Conservation (phyloP, 2,888 invertebrate genomes). For the Pristionchus arcanus region DNA sequence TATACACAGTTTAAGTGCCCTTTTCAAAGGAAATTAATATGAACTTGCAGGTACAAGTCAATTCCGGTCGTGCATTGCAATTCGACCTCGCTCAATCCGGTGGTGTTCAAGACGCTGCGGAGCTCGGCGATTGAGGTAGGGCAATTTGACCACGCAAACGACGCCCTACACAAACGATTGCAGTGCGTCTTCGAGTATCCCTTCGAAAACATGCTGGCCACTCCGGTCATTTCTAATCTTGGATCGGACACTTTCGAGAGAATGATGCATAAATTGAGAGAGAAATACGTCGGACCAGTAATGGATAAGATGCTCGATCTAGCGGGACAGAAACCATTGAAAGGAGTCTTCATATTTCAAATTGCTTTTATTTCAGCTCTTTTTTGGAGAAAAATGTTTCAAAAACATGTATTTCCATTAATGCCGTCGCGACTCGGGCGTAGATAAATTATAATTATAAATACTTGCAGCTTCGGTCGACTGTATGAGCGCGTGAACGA, state of each 20-base stretch:
- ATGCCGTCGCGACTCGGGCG: too few relatives aligned
- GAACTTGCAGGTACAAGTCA: neutral
- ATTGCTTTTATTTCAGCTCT: too few relatives aligned
- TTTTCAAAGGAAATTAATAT: too few relatives aligned
- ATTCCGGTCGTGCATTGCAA: slow-evolving; percentile 26
- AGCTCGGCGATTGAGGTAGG: too few relatives aligned
- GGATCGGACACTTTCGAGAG: neutral
- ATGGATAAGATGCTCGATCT: neutral
- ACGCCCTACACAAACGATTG: too few relatives aligned
- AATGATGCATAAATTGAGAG: neutral
- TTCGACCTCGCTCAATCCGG: neutral
- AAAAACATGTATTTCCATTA: too few relatives aligned
- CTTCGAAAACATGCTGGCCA: neutral
- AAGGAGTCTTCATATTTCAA: too few relatives aligned
- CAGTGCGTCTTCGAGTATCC: slow-evolving; percentile 30
- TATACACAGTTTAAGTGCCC: too few relatives aligned
- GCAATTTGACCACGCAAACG: too few relatives aligned
- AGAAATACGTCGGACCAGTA: neutral
- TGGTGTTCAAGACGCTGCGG: too few relatives aligned
- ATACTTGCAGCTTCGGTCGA: neutral
- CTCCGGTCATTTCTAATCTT: neutral
- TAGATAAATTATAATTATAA: too few relatives aligned
- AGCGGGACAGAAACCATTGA: neutral
- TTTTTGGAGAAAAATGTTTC: too few relatives aligned
- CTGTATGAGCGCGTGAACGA: neutral